These are phyloP conservation scores for Pectinophora gossypiella DNA, from an alignment of 1,140 invertebrate species.

Conservation along the genomic window DNA sequence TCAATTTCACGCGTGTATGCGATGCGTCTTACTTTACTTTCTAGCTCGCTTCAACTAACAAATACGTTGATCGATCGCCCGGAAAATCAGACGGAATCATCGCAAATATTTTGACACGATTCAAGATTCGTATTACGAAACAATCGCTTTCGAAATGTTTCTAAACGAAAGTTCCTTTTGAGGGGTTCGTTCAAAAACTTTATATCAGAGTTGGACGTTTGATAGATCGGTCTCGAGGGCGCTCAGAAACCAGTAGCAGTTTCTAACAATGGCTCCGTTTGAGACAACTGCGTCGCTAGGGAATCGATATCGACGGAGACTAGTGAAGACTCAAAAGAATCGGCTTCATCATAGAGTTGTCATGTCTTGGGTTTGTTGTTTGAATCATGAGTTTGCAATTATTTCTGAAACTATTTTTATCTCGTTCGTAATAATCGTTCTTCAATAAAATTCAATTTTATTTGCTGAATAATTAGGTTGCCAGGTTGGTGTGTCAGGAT, in stretches of 20 bases:
- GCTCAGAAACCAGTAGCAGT: conserved; percentile 32
- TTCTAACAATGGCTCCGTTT: conserved; percentile 21
- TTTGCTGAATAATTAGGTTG: no score
- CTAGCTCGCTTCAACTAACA: conserved; percentile 29
- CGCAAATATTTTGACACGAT: conserved; percentile 69
- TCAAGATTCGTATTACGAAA: conserved; percentile 60
- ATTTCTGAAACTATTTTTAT: no score
- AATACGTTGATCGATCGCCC: conserved; percentile 56
- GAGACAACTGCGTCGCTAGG: conserved; percentile 14
- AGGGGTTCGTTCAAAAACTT: conserved; percentile 43
- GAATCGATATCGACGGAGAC: neutral
- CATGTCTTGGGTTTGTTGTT: neutral
- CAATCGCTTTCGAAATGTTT: conserved; percentile 55
- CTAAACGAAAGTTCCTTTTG: conserved; percentile 18
- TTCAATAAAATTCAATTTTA: no score
- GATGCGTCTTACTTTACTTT: conserved; percentile 56
- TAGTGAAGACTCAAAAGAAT: neutral
- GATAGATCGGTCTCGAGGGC: conserved; percentile 62
- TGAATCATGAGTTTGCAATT: no score
- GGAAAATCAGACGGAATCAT: conserved; percentile 57
- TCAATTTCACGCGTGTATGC: conserved; percentile 50
- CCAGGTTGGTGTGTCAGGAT: no score
- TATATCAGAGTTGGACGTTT: conserved; percentile 44
- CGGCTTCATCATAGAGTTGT: neutral
- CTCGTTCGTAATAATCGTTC: no score